A percentile compares a stretch with the other conserved stretches of the same genome.
These are phyloP conservation scores for Aphrophora alni DNA, from an alignment of 2,888 invertebrate genomes.

Conservation along the genomic window DNA sequence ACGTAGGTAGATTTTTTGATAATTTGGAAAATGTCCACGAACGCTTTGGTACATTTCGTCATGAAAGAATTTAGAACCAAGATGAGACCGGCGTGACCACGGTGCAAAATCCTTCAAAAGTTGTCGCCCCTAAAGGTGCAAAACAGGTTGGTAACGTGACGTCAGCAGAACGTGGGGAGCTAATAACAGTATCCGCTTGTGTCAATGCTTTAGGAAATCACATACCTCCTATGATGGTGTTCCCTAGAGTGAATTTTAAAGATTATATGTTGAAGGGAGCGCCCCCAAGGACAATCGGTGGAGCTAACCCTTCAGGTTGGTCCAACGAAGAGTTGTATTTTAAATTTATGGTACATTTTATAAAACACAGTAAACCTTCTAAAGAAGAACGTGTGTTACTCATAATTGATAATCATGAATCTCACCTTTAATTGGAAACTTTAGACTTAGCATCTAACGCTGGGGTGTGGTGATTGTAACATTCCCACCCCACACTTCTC, in stretches of 20 bases:
- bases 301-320: slow-evolving; percentile 53
- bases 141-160: slow-evolving; percentile 57
- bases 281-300: slow-evolving; percentile 54
- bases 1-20: slow-evolving; percentile 27
- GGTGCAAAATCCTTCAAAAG: slow-evolving; percentile 55
- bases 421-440: slow-evolving; percentile 51
- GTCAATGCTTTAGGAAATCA: slow-evolving; percentile 46
- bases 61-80: slow-evolving; percentile 53
- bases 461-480: slow-evolving; percentile 56
- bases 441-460: slow-evolving; percentile 54
- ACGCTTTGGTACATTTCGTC: slow-evolving; percentile 30
- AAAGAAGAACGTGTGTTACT: slow-evolving; percentile 51
- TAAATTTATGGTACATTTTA: slow-evolving; percentile 52
- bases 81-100: slow-evolving; percentile 57
- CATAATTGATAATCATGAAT: slow-evolving; percentile 53
- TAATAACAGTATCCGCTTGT: slow-evolving; percentile 42
- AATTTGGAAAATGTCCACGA: slow-evolving; percentile 41
- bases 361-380: slow-evolving; percentile 50
- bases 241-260: slow-evolving; percentile 49
- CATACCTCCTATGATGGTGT: slow-evolving; percentile 48
- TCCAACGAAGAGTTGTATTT: slow-evolving; percentile 52
- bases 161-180: slow-evolving; percentile 54
- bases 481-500: slow-evolving; percentile 52
- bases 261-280: slow-evolving; percentile 53
- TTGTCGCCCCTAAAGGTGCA: slow-evolving; percentile 54